Base-by-base conservation (phyloP, 1,140 invertebrate species). In the Capitella teleta region DNA sequence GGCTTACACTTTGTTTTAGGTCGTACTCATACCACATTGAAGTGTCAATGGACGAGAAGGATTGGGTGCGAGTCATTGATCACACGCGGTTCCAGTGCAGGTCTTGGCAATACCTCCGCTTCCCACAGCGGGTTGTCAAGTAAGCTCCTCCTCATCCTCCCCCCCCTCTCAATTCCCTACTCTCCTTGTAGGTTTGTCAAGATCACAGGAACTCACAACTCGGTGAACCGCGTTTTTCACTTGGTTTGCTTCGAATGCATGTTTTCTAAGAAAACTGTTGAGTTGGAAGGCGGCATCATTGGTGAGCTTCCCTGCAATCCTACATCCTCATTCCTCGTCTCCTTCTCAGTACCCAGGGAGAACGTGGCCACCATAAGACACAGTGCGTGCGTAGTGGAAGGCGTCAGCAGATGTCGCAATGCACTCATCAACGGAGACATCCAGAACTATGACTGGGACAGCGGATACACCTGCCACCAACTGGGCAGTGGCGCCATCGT, bases 381-480 rank as follows among this genome's bases (percentile, higher is more conserved):
- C 57, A 87, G 85, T 72, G 93, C 94, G 5, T 82, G 81, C 63
- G 94, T 98, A 41, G 85, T 90, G 18, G 94, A 98, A 76, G 95
- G 95, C 37, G 93, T 78, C 47, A 90, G 90, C 64, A 80, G 91
- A 42, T 85, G 83, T 42, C 77, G 92, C 44, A 94, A 98, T 77
- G 85, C 89, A n/a, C 76, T 98, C 6, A 79, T 98, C 48, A 96
- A 98, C 78, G 93, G 92, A 2, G 87, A 98, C 62, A 88, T 80
- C 25, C 80, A 83, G 56, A 83, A 87, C 67, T 98, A 98, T 73
- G 91, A 98, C 76, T 98, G 93, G 93, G 93, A 98, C 70, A 88
- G 84, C 54, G 91, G 95, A 41, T 98, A 98, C 71, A 98, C 93
- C 2, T 98, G 93, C 72, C 95, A 98, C 78, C 94, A 98, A 74